Base-by-base conservation (phyloP, 2,113 vertebrate species). In the Pongo abelii region DNA sequence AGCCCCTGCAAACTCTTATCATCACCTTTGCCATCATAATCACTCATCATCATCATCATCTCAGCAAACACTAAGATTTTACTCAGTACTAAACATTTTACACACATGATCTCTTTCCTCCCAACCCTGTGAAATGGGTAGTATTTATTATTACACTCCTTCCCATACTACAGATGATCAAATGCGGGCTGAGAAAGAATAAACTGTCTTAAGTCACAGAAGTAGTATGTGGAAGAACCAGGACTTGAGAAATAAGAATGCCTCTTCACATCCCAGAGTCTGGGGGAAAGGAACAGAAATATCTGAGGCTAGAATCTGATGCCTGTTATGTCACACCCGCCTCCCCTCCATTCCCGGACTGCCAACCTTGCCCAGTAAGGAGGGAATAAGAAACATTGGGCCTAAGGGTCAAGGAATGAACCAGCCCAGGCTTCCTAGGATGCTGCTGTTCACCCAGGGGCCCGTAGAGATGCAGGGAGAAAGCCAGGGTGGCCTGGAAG, bases 151-250 rank as follows among this genome's bases (percentile, higher is more conserved):
- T 91, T 59, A 92, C 7, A 72, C 3, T 8, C 46, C 38, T 87
- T 52, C 48, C 52, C 61, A 59, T 52, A 46, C 40, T 50, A 67
- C 46, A 94, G 64, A 77, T 84, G 84, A 96, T 75, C 64, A 96
- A 84, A 93, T 3, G 67, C 61, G 94, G 89, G 75, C 67, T 77
- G 78, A 85, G 35, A 85, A 91, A 75, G 52, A 92, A 85, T 61
- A 32, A 40, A 64, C 50, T 86, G 85, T 55, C 11, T 80, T 84
- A 35, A 70, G 88, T 91, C 46, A 87, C 27, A 57, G 74, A 92
- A 85, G 40, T 32, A 88, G 18, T 59, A 72, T 27, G 72, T 18
- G 3, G 27, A 87, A 88, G 78, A 89, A 78, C 67, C 59, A 72
- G 30, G 80, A 89, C 84, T 38, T 96, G 67, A 69, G 89, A 91